Conservation (phyloP, 2,888 invertebrate species). For the Acrobasis consociella region DNA sequence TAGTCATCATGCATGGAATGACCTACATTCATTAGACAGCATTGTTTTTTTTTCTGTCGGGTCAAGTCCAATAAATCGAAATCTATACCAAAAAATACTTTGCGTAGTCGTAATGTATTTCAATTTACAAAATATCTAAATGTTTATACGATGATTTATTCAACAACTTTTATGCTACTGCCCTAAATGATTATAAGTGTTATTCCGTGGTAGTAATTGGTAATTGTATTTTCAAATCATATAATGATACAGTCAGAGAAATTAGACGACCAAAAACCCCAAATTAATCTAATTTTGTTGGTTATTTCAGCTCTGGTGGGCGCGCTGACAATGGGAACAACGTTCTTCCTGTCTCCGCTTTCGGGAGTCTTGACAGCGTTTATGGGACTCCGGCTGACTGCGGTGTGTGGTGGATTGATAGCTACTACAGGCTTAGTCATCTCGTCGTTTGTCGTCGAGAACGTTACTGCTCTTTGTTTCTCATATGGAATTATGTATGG, state of each 20-base stretch:
- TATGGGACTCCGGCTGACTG: constrained; percentile 92
- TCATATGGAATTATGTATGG: constrained; percentile 96
- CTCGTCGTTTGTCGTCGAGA: constrained; percentile 88
- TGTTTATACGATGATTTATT: too few relatives aligned
- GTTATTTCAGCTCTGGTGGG: constrained; percentile 93
- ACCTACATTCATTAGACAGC: constrained; percentile 11
- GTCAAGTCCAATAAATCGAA: background rate
- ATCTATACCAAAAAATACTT: too few relatives aligned
- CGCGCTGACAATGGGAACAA: constrained; percentile 92
- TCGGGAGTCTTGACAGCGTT: constrained; percentile 93
- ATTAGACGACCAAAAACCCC: background rate
- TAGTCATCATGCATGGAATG: constrained; percentile 17
- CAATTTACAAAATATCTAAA: too few relatives aligned
- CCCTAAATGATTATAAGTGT: too few relatives aligned
- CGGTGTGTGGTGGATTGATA: constrained; percentile 91
- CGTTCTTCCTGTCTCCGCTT: constrained; percentile 93
- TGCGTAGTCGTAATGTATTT: too few relatives aligned
- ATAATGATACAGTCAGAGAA: too few relatives aligned
- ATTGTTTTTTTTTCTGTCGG: too few relatives aligned
- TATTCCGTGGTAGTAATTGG: too few relatives aligned
- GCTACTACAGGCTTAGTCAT: constrained; percentile 90
- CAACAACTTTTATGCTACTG: too few relatives aligned
- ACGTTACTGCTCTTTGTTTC: constrained; percentile 89
- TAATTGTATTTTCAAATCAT: too few relatives aligned
- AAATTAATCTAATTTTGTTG: constrained; percentile 33